Conservation (phyloP, 2,888 invertebrate species). For the Lasiommata megera region DNA sequence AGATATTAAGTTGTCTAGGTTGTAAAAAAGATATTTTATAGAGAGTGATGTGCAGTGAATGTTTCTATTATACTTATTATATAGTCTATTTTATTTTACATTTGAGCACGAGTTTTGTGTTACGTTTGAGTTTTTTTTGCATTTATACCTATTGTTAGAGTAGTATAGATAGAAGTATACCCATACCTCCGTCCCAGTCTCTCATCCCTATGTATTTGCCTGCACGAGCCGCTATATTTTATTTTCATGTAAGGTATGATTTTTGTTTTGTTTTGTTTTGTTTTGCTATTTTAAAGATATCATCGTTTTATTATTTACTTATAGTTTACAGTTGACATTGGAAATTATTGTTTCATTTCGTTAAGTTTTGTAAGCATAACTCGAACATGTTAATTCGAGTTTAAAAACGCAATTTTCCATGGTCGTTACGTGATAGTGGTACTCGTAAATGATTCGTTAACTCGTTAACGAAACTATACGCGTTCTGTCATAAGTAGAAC, state of each 20-base stretch:
- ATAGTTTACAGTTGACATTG: too few relatives aligned
- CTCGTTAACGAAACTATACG: too few relatives aligned
- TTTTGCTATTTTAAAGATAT: constrained; percentile 35
- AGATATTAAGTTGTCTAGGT: constrained; percentile 51
- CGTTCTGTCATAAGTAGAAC: too few relatives aligned
- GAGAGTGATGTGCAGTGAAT: constrained; percentile 54
- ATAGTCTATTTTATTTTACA: constrained; percentile 46
- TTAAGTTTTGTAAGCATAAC: too few relatives aligned
- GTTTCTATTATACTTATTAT: constrained; percentile 49
- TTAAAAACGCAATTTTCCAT: too few relatives aligned
- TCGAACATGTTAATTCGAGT: too few relatives aligned
- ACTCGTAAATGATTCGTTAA: too few relatives aligned
- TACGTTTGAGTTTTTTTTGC: constrained; percentile 49
- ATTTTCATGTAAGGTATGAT: constrained; percentile 68
- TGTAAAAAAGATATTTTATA: constrained; percentile 66
- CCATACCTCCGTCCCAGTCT: constrained; percentile 60
- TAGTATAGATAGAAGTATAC: constrained; percentile 38
- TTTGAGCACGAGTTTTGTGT: constrained; percentile 45
- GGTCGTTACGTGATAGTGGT: too few relatives aligned
- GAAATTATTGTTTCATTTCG: too few relatives aligned
- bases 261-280: constrained; percentile 39
- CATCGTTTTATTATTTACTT: constrained; percentile 30
- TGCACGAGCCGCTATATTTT: constrained; percentile 68
- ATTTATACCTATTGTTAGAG: constrained; percentile 43
- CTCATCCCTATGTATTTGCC: constrained; percentile 44